phyloP scores from a whole-genome alignment of 2,113 vertebrate genomes.

The Todiramphus saurophagus region DNA sequence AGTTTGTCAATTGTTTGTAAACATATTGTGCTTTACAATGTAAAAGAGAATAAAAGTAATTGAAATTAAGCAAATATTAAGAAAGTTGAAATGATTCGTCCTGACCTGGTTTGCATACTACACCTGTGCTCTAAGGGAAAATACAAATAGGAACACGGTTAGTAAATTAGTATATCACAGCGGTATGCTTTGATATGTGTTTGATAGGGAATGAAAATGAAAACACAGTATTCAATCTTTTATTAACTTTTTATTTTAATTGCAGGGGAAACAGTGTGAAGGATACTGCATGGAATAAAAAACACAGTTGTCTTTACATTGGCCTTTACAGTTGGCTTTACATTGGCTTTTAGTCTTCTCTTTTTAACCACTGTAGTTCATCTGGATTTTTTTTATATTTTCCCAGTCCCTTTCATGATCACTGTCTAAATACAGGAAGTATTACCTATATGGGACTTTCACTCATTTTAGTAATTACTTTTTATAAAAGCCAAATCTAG shows the following conservation, averaged over 20 bases:
- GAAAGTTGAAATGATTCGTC: neutral
- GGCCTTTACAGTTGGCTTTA: neutral
- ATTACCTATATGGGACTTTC: neutral
- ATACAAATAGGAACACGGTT: neutral
- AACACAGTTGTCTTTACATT: neutral
- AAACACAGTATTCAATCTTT: neutral
- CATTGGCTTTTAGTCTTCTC: neutral
- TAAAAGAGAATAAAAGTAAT: neutral
- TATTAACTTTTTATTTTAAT: neutral
- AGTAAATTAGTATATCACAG: neutral
- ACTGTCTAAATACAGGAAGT: neutral
- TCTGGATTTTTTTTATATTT: neutral
- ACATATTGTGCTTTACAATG: neutral
- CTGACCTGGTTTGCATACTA: neutral
- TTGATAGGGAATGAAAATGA: neutral
- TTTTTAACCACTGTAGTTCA: neutral
- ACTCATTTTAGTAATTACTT: neutral
- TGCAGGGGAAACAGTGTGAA: neutral
- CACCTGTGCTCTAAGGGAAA: neutral
- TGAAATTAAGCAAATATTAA: neutral
- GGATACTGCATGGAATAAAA: neutral
- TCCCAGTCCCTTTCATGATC: neutral
- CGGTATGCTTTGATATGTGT: neutral
- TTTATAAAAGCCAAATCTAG: neutral
- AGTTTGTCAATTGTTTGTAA: constrained; percentile 9